phyloP scores from a whole-genome alignment of 2,113 vertebrate genomes.

The Pyrgilauda ruficollis region DNA sequence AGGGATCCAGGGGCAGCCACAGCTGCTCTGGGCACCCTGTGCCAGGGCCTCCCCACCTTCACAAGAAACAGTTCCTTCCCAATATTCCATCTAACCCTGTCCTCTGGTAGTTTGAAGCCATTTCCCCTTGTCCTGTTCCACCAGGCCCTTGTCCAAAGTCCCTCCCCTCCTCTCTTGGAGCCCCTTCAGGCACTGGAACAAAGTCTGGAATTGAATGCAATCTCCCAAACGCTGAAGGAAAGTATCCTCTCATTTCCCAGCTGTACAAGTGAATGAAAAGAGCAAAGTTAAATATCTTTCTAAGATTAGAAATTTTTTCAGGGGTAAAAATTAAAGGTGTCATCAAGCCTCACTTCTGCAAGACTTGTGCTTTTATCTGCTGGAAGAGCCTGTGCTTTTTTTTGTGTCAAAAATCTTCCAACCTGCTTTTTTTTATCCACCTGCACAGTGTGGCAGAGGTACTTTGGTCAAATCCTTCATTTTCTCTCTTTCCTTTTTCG shows the following conservation, averaged over 20 bases:
- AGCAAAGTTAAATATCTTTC: not conserved
- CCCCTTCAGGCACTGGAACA: not conserved
- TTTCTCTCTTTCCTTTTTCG: not conserved
- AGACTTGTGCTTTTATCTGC: not conserved
- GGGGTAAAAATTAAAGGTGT: not conserved
- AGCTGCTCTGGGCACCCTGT: not conserved
- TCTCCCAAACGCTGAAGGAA: not conserved
- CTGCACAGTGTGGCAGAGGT: not conserved
- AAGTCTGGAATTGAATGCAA: not conserved
- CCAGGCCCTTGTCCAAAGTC: not conserved
- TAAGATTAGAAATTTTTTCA: not conserved
- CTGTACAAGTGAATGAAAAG: not conserved
- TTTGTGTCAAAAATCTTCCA: not conserved
- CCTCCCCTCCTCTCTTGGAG: not conserved
- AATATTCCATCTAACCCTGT: fast-evolving
- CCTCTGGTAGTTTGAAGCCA: not conserved
- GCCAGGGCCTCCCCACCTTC: not conserved
- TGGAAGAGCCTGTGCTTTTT: not conserved
- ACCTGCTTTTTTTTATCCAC: not conserved
- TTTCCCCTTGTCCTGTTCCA: not conserved
- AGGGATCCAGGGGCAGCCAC: not conserved
- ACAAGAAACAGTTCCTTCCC: fast-evolving
- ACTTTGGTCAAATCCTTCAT: not conserved
- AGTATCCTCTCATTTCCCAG: not conserved
- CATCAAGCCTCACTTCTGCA: not conserved